A percentile compares a stretch with the other conserved stretches of the same genome.
These are phyloP conservation scores for Oxyteleia sp. DNA, from an alignment of 2,888 invertebrate genomes.

Conservation along the genomic window DNA sequence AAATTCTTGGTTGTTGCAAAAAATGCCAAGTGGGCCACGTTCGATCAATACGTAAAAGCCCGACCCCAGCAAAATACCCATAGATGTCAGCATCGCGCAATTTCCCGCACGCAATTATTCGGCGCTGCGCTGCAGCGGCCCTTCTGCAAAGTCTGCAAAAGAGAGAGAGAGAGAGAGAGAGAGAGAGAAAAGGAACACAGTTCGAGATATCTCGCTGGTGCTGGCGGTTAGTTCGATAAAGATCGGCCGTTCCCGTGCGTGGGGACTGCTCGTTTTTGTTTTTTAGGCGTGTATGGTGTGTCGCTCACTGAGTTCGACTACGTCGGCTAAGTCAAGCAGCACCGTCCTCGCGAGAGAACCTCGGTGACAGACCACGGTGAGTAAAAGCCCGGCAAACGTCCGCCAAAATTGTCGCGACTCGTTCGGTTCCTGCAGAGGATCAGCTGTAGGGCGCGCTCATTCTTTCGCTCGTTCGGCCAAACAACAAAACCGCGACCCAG, in stretches of 20 bases:
- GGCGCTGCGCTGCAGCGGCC: conserved; percentile 29
- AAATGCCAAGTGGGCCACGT: no score
- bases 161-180: no score
- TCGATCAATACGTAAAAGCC: no score
- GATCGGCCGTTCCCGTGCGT: conserved; percentile 75
- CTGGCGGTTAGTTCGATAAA: conserved; percentile 82
- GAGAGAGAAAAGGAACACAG: conserved; percentile 73
- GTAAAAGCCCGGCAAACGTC: conserved; percentile 42
- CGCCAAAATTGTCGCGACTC: not conserved
- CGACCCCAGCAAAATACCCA: not conserved
- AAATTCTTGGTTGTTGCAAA: no score
- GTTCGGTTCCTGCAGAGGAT: conserved; percentile 65
- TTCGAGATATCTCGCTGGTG: conserved; percentile 76
- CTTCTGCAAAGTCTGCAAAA: conserved; percentile 54
- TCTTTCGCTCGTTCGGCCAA: conserved; percentile 48
- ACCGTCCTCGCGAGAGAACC: conserved; percentile 50
- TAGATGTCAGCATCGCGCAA: conserved; percentile 32
- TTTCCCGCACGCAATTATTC: not conserved
- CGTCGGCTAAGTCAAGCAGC: conserved; percentile 4
- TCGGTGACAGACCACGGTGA: conserved; percentile 74
- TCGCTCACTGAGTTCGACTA: not conserved
- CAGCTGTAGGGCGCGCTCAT: conserved; percentile 76
- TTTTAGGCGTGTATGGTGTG: conserved; percentile 36
- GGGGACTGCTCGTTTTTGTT: conserved; percentile 21
- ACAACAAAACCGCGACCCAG: conserved; percentile 73